Evolutionary conservation across 2,888 invertebrate genomes (phyloP), one percentile per base, ranked within the genome.

Genomic region (Lissocephala sabroskyi): DNA sequence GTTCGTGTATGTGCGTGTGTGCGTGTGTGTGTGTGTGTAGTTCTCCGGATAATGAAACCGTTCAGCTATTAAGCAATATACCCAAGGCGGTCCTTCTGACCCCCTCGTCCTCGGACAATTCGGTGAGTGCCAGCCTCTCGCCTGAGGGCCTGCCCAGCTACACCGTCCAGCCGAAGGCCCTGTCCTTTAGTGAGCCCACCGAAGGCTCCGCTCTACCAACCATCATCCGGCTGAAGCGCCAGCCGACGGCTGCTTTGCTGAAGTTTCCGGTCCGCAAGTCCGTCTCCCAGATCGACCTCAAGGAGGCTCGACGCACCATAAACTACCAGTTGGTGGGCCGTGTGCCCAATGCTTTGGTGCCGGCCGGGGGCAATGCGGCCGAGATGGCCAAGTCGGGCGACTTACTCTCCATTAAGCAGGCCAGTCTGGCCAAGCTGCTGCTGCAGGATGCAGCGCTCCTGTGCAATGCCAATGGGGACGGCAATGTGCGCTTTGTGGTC

Each of bases 261-360:
- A 73, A 64, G 19, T 80, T 66, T 43, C 71, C 59, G 1, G 61
- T 71, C 3, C 62, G 79, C 10, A 83, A 82, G 35, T 82, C 83
- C 0, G 45, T 74, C 0, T 81, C 83, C 0, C 81, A 81, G 58
- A 82, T 81, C 74, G 83, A 83, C 45, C 70, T 83, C 19, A 79
- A 73, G 45, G 70, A 75, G 11, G 60, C 68, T 0, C 66, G 76
- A 3, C 79, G 80, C 18, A 64, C 60, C 0, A 62, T 65, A 6
- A 62, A 58, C 44, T 63, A 65, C 41, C 65, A 44, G 35, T 19
- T 75, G 41, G 67, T 68, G 41, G 47, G 56, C 2, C 68, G 61
- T 41, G 45, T 73, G 11, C 43, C 68, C 0, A 41, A 41, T 1
- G 59, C 56, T 0, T 10, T 58, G 4, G 40, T 55, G 28, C 36